A percentile compares a stretch with the other conserved stretches of the same genome.
These are phyloP conservation scores for Sandelia bainsii DNA, from an alignment of 2,797 vertebrate species.

Conservation along the genomic window DNA sequence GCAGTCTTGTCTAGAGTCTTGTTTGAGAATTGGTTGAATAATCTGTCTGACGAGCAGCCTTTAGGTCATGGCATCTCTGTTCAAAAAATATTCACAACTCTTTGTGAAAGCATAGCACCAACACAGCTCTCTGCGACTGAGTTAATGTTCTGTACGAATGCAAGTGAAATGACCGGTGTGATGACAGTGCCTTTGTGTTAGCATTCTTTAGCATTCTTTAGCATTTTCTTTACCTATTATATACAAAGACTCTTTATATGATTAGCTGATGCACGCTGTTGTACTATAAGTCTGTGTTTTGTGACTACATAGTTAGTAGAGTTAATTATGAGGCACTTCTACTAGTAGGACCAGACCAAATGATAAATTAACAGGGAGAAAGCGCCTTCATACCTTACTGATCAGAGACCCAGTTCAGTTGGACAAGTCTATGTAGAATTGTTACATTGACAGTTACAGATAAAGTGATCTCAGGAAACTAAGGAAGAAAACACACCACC, in stretches of 20 bases:
- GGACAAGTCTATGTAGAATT: conserved; percentile 64
- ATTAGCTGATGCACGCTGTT: conserved; percentile 15
- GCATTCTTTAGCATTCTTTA: conserved; percentile 33
- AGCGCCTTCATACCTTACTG: conserved; percentile 66
- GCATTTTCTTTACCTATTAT: conserved; percentile 20
- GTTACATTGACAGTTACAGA: conserved; percentile 75
- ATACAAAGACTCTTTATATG: conserved; percentile 28
- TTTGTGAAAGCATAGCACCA: conserved; percentile 72
- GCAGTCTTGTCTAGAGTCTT: conserved; percentile 65
- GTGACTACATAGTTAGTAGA: neutral
- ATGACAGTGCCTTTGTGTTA: conserved; percentile 41
- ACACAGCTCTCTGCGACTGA: conserved; percentile 65
- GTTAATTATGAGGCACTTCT: conserved; percentile 19
- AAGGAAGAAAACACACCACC: conserved; percentile 78
- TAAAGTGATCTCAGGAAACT: conserved; percentile 80
- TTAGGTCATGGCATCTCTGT: conserved; percentile 74
- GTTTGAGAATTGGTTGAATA: conserved; percentile 78
- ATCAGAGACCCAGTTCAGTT: conserved; percentile 64
- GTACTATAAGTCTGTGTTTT: conserved; percentile 1
- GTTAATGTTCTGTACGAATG: conserved; percentile 51
- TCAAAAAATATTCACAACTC: conserved; percentile 69
- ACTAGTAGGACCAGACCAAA: conserved; percentile 23
- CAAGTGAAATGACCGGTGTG: conserved; percentile 33
- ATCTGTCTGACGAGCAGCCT: conserved; percentile 78
- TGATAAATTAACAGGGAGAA: conserved; percentile 56